Base-by-base conservation (phyloP, 2,888 invertebrate species). In the Nemotelus nigrinus region DNA sequence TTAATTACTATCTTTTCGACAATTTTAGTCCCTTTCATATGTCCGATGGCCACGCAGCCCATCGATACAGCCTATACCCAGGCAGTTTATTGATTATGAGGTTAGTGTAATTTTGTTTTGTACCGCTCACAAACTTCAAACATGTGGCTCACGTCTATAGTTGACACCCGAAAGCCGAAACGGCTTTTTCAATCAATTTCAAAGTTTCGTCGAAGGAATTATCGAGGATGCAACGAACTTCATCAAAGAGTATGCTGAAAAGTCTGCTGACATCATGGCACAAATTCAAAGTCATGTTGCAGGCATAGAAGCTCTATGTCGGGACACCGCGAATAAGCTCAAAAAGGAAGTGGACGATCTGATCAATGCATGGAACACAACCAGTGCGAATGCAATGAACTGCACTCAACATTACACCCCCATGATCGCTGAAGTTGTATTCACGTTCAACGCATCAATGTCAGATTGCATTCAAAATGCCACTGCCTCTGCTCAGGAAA, bases 211-310 rank as follows among this genome's bases (percentile, higher is more conserved):
- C 8, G 8, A n/a, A 41, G 48, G 39, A 2, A 74, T 74, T 3
- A 74, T 74, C 74, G 74, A 60, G 8, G 60, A 74, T n/a, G 48
- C 74, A 39, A 39, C 39, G 8, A 60, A 60, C 7, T 74, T 60
- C 50, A 45, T 74, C 39, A 60, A 50, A 44, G 74, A 74, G 10
- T 74, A 53, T 39, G 60, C 74, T 39, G 60, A 60, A 25, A 74
- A 74, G 48, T 25, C 74, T 10, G 60, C 60, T 3, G 63, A 60
- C 3, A 74, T 74, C 41, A 48, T 74, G 2, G 25, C 60, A 2
- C 43, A 48, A 25, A 48, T 74, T 48, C 74, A 74, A 47, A 74
- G 25, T 39, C 63, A 74, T 48, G 41, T 74, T 41, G 48, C 60
- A 3, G 50, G 74, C 25, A 63, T 74, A 3, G 39, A 10, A 1